Percentiles rank a stretch among this genome's conserved stretches.
Evolutionary conservation across 2,888 invertebrate species (phyloP).

Genomic region (Clostera curtula): DNA sequence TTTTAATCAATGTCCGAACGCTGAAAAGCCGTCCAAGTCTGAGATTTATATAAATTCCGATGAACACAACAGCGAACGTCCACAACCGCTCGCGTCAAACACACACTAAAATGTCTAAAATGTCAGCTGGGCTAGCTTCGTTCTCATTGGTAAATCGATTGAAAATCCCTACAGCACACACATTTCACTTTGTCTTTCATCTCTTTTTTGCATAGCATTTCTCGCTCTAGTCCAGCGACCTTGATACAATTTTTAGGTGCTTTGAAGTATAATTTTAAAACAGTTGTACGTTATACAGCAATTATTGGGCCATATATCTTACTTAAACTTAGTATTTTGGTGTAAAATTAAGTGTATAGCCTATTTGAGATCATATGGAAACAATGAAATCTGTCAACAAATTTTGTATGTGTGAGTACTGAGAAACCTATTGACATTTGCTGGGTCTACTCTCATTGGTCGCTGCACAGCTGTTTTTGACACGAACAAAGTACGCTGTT

Average conservation of each 20-base stretch:
- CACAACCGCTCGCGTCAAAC: constrained; percentile 39
- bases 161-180: constrained; percentile 43
- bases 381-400: constrained; percentile 64
- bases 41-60: constrained; percentile 36
- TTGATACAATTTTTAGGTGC: constrained; percentile 38
- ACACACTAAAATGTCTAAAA: constrained; percentile 65
- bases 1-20: constrained; percentile 57
- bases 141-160: constrained; percentile 72
- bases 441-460: constrained; percentile 44
- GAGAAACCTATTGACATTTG: constrained; percentile 49
- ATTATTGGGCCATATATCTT: constrained; percentile 13
- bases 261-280: constrained; percentile 17
- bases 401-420: constrained; percentile 34
- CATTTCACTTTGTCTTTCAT: constrained; percentile 30
- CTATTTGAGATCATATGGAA: constrained; percentile 53
- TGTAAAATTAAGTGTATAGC: constrained; percentile 12
- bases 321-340: constrained; percentile 9
- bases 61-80: constrained; percentile 49
- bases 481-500: constrained; percentile 17
- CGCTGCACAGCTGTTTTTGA: constrained; percentile 68
- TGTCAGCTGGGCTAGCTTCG: constrained; percentile 61
- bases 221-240: constrained; percentile 49
- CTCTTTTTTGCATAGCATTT: constrained; percentile 33
- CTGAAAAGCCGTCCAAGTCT: constrained; percentile 60
- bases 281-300: constrained; percentile 7